Conservation (phyloP, 2,888 invertebrate genomes). For the Drosophila formosana region DNA sequence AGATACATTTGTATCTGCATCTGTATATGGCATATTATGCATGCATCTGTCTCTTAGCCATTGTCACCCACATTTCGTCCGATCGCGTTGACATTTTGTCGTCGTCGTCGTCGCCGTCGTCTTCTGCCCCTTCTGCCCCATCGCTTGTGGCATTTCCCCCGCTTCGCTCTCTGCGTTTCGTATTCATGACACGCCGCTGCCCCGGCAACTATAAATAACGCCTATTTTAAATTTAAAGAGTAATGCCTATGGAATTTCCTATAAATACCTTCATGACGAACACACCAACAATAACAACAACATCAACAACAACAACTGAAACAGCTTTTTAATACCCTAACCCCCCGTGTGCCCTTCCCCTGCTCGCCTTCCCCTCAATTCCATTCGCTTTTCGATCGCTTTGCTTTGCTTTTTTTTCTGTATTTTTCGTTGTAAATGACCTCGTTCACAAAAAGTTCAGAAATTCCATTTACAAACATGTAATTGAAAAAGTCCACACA, state of each 20-base stretch:
- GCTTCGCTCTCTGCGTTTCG: constrained; percentile 33
- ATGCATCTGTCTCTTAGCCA: constrained; percentile 5
- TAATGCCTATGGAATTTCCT: constrained; percentile 76
- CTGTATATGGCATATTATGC: background rate
- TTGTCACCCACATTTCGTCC: constrained; percentile 43
- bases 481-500: constrained; percentile 73
- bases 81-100: constrained; percentile 32
- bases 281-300: constrained; percentile 32
- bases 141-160: background rate
- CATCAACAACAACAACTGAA: constrained; percentile 32
- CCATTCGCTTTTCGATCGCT: constrained; percentile 17
- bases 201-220: constrained; percentile 67
- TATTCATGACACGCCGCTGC: constrained; percentile 61
- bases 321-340: constrained; percentile 48
- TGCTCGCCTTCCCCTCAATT: constrained; percentile 1
- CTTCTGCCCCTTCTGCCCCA: background rate
- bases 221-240: constrained; percentile 61
- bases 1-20: constrained; percentile 14
- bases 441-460: constrained; percentile 77
- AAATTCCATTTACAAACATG: constrained; percentile 78
- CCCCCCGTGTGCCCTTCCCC: constrained; percentile 7
- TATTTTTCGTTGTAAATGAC: constrained; percentile 72
- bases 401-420: constrained; percentile 40
- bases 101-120: background rate
- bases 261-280: constrained; percentile 75